Base-by-base conservation (phyloP, 2,113 vertebrate species). In the Misgurnus mizolepis region DNA sequence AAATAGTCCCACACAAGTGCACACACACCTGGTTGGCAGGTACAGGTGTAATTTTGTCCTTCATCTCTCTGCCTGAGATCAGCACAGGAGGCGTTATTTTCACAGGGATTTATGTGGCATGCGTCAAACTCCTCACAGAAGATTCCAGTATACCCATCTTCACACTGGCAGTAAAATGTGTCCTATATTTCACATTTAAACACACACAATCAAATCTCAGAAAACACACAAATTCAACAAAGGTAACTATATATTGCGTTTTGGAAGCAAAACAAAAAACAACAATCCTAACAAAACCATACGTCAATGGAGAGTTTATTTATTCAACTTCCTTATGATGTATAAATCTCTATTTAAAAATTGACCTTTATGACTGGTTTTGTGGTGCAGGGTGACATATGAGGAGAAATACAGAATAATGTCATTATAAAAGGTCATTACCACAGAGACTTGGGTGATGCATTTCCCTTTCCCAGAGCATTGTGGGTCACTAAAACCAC, bases 61-160 rank as follows among this genome's bases (percentile, higher is more conserved):
- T 95, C 85, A 0, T 93, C 94, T 47, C 95, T 95, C 84, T 98
- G 95, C 11, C 85, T 85, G 3, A 92, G 78, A 18, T 98, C 96
- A 0, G 87, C 72, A 82, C 97, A 99, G 81, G 93, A 95, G 49
- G 91, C 95, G 0, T 96, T 95, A 89, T 97, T 96, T 88, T 90
- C 92, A 70, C 97, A 99, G 3, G 95, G 95, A 0, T 91, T 90
- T 80, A 82, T 89, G 75, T 93, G 93, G 88, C 97, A 99, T 56
- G 96, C 97, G 1, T 98, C 94, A 17, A 95, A 97, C 86, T 99
- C 97, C 87, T 98, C 96, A 75, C 97, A 99, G 88, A 94, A 92
- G 56, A 94, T 90, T 0, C 97, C 97, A 4, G 88, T 89, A 60
- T 96, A 97, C 5, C 91, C 88, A 11, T 94, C 92, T 40, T 96